Evolutionary conservation across 2,797 vertebrate species (phyloP).

Genomic region (Anguilla obscura): DNA sequence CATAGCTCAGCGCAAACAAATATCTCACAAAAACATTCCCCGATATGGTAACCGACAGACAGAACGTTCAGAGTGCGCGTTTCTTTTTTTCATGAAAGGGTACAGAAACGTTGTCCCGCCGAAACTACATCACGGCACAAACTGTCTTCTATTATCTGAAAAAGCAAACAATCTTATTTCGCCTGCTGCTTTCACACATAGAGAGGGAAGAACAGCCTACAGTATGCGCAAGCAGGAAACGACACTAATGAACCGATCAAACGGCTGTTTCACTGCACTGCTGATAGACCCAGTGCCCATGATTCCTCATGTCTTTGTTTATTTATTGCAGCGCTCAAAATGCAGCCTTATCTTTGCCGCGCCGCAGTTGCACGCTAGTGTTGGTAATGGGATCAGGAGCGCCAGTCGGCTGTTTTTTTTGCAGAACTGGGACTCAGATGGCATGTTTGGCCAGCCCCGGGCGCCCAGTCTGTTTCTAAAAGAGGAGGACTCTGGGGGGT

Average conservation of each 20-base stretch:
- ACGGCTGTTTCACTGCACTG: conserved; percentile 1
- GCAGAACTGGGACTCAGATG: conserved; percentile 31
- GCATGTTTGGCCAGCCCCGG: conserved; percentile 31
- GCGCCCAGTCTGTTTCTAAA: conserved; percentile 38
- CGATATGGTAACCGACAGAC: background rate
- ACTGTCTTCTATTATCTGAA: background rate
- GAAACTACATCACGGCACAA: background rate
- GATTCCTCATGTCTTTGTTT: conserved; percentile 21
- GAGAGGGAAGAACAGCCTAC: background rate
- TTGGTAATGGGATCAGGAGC: conserved; percentile 3
- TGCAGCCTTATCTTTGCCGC: conserved; percentile 6
- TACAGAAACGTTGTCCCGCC: background rate
- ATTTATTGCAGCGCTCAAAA: background rate
- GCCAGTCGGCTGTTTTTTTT: background rate
- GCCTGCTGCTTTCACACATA: background rate
- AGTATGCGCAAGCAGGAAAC: background rate
- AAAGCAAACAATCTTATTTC: background rate
- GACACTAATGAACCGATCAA: background rate
- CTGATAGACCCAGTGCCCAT: background rate
- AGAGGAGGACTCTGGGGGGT: conserved; percentile 26
- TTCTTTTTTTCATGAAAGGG: background rate
- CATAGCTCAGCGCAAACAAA: background rate
- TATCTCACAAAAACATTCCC: background rate
- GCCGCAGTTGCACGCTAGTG: conserved; percentile 2
- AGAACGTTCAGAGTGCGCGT: background rate